phyloP scores from a whole-genome alignment of 1,140 invertebrate species.

The Kradibia gibbosae region DNA sequence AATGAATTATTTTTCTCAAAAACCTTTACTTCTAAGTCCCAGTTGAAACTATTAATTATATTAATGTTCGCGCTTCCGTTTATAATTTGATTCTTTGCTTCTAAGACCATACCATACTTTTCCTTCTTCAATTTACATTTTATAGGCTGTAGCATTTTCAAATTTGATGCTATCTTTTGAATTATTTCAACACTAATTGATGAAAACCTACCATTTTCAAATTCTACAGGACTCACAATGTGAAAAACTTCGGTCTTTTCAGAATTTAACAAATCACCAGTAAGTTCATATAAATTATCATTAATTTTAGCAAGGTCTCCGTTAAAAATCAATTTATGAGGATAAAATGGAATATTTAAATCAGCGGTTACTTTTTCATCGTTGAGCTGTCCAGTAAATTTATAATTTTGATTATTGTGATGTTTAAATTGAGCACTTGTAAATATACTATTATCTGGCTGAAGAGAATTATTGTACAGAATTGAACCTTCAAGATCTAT shows the following conservation, averaged over 20 bases:
- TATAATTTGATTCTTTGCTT: constrained; percentile 33
- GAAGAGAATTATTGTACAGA: constrained; percentile 67
- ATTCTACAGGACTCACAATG: constrained; percentile 48
- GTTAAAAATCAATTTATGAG: constrained; percentile 55
- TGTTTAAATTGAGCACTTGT: constrained; percentile 57
- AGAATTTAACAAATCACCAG: constrained; percentile 60
- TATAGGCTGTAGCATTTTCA: constrained; percentile 27
- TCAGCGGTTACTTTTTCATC: constrained; percentile 53
- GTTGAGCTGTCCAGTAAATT: constrained; percentile 54
- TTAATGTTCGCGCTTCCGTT: constrained; percentile 57
- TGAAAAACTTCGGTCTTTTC: constrained; percentile 48
- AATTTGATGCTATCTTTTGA: constrained; percentile 43
- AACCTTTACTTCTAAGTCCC: constrained; percentile 55
- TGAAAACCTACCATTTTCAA: constrained; percentile 29
- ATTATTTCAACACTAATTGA: constrained; percentile 48
- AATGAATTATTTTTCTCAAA: constrained; percentile 19
- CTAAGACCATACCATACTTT: constrained; percentile 52
- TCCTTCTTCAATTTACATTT: constrained; percentile 55
- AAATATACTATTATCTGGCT: constrained; percentile 53
- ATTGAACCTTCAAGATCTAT: constrained; percentile 69
- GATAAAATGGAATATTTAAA: constrained; percentile 54
- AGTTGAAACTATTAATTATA: constrained; percentile 62
- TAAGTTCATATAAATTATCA: constrained; percentile 52
- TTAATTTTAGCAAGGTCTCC: constrained; percentile 55
- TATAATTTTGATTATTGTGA: constrained; percentile 55